Conservation (phyloP, 1,140 invertebrate species). For the Branchinecta lindahli region DNA sequence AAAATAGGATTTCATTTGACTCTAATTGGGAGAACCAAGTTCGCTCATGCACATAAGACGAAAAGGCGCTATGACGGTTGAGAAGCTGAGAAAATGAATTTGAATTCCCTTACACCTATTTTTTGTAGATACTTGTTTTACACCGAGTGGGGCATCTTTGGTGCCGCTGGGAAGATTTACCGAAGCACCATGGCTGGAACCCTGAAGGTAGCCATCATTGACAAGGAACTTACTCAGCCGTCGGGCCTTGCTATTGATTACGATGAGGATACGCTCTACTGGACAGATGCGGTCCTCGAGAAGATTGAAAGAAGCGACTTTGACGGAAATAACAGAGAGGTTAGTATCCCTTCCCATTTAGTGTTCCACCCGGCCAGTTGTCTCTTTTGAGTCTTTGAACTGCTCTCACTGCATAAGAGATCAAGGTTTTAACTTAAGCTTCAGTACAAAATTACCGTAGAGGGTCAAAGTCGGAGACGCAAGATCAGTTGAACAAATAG, state of each 20-base stretch:
- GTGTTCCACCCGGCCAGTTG: constrained; percentile 24
- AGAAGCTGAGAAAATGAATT: too few relatives aligned
- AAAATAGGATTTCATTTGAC: too few relatives aligned
- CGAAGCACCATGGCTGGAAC: constrained; percentile 93
- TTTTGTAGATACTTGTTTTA: constrained; percentile 55
- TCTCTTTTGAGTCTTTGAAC: constrained; percentile 28
- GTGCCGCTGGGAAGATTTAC: constrained; percentile 84
- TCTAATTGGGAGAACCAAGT: too few relatives aligned
- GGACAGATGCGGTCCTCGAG: constrained; percentile 92
- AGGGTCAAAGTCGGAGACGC: too few relatives aligned
- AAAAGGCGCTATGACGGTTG: too few relatives aligned
- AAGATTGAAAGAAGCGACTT: constrained; percentile 89
- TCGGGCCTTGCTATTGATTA: constrained; percentile 93
- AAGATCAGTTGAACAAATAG: too few relatives aligned
- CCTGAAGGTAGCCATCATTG: constrained; percentile 70
- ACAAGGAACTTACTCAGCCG: constrained; percentile 80
- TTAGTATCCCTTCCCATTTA: constrained; percentile 27
- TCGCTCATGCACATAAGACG: too few relatives aligned
- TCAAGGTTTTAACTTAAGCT: constrained; percentile 11
- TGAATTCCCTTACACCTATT: not conserved
- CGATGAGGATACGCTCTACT: constrained; percentile 85
- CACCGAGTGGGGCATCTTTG: constrained; percentile 78
- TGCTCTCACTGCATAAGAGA: constrained; percentile 12
- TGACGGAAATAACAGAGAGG: constrained; percentile 54
- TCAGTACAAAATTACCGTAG: constrained; percentile 26